Base-by-base conservation (phyloP, 1,140 invertebrate species). In the Phthorimaea operculella region DNA sequence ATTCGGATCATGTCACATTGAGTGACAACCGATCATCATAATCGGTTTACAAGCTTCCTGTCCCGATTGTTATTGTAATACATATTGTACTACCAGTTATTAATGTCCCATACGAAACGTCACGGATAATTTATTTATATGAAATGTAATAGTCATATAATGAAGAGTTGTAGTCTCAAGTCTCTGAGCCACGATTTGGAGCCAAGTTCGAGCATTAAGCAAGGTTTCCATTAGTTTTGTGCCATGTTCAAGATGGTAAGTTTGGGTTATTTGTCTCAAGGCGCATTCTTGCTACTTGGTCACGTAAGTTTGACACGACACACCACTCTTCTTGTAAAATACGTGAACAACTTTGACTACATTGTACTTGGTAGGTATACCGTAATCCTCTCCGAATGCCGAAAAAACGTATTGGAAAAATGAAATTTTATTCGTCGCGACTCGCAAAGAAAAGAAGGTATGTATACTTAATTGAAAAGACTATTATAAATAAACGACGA, bases 31-130 rank as follows among this genome's bases (percentile, higher is more conserved):
- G 71, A 76, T 79, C 77, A 74, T 56, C 59, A 60, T 80, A 83
- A 83, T 80, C 77, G 73, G 70, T 78, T 83, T 83, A 80, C 64
- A 58, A 58, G 66, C 70, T 74, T 70, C 72, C 71, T 74, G 69
- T 62, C 54, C 62, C 68, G 62, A 79, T 77, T 79, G 75, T 78
- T 74, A 79, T 77, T 77, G 63, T 78, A 79, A 78, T 77, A 59
- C 61, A 55, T 63, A 71, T 72, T 80, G 74, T 78, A 76, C 70
- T 75, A 76, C 75, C 62, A 71, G 76, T 70, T 79, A 80, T 83
- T 80, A 83, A 74, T 72, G 73, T 74, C 70, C 55, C 59, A 51
- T 51, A 57, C 55, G 60, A 66, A 62, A 71, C 61, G 74, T 72
- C 63, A 68, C 64, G 64, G 63, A 58, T 70, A 64, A 58, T 71